These are phyloP conservation scores for Ceyx cyanopectus DNA, from an alignment of 2,113 vertebrate species.

Conservation along the genomic window DNA sequence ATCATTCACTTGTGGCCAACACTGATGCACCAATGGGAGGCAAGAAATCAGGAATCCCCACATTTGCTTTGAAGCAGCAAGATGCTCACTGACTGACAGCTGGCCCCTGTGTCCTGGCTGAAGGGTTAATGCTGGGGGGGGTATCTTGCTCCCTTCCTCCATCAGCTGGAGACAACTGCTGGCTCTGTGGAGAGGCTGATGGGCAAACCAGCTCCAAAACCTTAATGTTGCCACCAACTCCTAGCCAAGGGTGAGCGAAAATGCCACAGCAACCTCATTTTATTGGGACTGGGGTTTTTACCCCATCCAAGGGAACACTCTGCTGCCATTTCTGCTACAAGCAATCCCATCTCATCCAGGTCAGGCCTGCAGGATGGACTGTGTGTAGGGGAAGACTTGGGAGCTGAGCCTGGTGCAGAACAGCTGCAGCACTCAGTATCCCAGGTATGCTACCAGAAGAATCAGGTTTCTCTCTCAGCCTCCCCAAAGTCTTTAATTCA, in stretches of 20 bases:
- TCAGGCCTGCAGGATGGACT: background rate
- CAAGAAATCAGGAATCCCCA: background rate
- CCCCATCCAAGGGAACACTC: background rate
- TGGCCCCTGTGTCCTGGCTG: background rate
- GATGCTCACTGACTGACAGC: background rate
- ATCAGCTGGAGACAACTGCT: background rate
- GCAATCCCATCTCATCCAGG: background rate
- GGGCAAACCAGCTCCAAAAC: conserved; percentile 1
- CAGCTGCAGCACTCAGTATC: conserved; percentile 6
- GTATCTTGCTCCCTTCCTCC: background rate
- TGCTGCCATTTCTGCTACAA: background rate
- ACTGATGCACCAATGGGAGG: background rate
- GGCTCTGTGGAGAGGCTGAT: background rate
- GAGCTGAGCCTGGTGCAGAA: background rate
- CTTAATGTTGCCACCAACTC: background rate
- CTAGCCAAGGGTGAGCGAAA: background rate
- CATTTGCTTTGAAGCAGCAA: background rate
- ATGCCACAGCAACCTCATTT: background rate
- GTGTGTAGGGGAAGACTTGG: background rate
- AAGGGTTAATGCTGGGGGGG: background rate
- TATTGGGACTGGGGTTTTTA: background rate
- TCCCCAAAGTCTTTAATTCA: conserved; percentile 59
- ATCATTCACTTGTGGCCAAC: accelerated
- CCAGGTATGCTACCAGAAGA: background rate
- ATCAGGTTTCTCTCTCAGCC: conserved; percentile 22